Percentiles rank a stretch among this genome's conserved stretches.
Evolutionary conservation across 2,113 vertebrate genomes (phyloP).

Genomic region (Mystacornis crossleyi): DNA sequence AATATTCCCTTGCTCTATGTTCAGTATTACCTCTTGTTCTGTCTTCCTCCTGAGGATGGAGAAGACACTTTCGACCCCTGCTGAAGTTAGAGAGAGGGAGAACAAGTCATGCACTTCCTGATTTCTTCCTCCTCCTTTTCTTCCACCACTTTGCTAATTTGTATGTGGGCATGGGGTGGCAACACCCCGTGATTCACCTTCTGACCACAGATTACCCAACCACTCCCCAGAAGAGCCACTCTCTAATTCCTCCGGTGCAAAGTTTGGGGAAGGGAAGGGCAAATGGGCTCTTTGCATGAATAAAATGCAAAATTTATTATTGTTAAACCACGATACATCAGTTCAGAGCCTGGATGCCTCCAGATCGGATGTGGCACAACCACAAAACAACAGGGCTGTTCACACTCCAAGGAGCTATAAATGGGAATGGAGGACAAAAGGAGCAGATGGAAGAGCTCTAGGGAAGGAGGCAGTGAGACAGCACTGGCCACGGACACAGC

Average conservation of each 20-base stretch:
- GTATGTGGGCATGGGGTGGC: conserved; percentile 10
- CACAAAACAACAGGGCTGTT: background rate
- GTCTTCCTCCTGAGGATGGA: background rate
- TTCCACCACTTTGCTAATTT: background rate
- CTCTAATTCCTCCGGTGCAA: background rate
- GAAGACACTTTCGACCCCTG: background rate
- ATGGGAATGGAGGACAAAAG: background rate
- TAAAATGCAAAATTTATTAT: background rate
- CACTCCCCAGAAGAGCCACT: conserved; percentile 12
- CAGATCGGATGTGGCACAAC: fast-evolving
- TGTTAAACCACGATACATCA: fast-evolving
- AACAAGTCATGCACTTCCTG: background rate
- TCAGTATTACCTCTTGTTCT: background rate
- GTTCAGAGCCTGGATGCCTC: background rate
- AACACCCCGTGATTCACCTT: conserved; percentile 50
- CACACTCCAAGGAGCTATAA: background rate
- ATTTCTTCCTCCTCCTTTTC: background rate
- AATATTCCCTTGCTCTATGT: background rate
- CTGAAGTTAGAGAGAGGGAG: background rate
- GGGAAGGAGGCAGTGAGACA: background rate
- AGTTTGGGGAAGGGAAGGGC: background rate
- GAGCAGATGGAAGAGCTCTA: background rate
- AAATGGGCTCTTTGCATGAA: background rate
- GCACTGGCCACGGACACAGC: background rate
- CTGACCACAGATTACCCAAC: conserved; percentile 31